Evolutionary conservation across 1,140 invertebrate species (phyloP).

Genomic region (Rhyzopertha dominica): DNA sequence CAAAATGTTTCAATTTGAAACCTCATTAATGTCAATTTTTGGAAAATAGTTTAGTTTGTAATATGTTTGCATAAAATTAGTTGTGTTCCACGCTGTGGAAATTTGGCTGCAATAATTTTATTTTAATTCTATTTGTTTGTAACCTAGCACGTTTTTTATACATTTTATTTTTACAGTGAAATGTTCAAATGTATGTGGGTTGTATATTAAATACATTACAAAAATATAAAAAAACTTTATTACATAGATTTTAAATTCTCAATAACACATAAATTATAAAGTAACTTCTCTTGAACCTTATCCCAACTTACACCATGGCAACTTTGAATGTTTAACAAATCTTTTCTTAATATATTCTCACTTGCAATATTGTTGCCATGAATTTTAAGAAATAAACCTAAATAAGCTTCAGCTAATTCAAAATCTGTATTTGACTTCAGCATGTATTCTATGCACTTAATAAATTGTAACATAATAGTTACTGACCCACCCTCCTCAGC

Average conservation of each 20-base stretch:
- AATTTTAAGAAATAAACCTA: slow-evolving; percentile 86
- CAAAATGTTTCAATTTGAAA: too few relatives aligned
- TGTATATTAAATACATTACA: too few relatives aligned
- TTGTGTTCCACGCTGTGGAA: too few relatives aligned
- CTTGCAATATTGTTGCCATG: slow-evolving; percentile 64
- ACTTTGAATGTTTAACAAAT: slow-evolving; percentile 55
- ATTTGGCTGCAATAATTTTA: too few relatives aligned
- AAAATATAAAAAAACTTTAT: slow-evolving; percentile 17
- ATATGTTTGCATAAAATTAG: too few relatives aligned
- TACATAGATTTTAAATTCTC: slow-evolving; percentile 66
- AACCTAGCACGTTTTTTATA: too few relatives aligned
- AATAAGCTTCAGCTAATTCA: slow-evolving; percentile 88
- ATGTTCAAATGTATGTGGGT: too few relatives aligned
- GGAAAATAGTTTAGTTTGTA: too few relatives aligned
- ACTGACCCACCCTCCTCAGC: slow-evolving; percentile 65
- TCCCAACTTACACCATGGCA: slow-evolving; percentile 61
- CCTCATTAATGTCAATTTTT: too few relatives aligned
- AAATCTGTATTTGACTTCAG: slow-evolving; percentile 77
- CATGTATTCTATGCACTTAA: slow-evolving; percentile 69
- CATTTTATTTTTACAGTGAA: too few relatives aligned
- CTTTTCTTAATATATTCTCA: slow-evolving; percentile 52
- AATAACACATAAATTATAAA: slow-evolving; percentile 73
- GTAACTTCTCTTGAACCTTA: slow-evolving; percentile 62
- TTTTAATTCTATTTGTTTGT: too few relatives aligned
- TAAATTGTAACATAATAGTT: slow-evolving; percentile 70